These are phyloP conservation scores for Colossoma macropomum DNA, from an alignment of 2,113 vertebrate genomes.

Conservation along the genomic window DNA sequence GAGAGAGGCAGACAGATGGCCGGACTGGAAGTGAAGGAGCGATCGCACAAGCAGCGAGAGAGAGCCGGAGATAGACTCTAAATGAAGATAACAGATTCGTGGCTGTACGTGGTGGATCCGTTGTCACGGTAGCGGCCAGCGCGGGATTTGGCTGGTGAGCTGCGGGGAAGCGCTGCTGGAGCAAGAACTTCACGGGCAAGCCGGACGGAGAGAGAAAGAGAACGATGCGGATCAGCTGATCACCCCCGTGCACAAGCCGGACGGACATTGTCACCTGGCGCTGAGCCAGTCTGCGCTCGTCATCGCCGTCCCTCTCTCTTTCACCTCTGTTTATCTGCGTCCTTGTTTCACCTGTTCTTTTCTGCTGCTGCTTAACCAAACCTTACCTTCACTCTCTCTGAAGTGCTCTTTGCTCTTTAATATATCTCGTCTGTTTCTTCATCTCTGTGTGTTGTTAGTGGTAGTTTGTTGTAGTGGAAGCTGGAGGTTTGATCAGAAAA, in stretches of 20 bases:
- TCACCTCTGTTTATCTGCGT: background rate
- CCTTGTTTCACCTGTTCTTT: background rate
- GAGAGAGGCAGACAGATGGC: conserved; percentile 29
- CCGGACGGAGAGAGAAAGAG: background rate
- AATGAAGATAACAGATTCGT: conserved; percentile 3
- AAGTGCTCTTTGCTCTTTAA: background rate
- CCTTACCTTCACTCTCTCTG: background rate
- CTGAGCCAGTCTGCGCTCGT: conserved; percentile 3
- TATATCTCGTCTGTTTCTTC: background rate
- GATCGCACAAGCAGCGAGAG: background rate
- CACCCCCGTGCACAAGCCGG: background rate
- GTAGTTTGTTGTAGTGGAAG: background rate
- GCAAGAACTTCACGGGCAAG: background rate
- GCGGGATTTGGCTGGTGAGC: background rate
- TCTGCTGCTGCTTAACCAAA: background rate
- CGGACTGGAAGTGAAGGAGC: conserved; percentile 19
- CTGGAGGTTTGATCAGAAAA: background rate
- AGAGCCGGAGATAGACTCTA: background rate
- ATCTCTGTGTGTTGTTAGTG: background rate
- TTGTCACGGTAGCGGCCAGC: background rate
- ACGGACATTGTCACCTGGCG: conserved; percentile 40
- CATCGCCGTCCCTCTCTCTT: background rate
- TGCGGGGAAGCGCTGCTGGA: background rate
- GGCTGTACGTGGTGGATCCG: background rate
- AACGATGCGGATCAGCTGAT: background rate